These are phyloP conservation scores for Rhynchotus rufescens DNA, from an alignment of 2,797 vertebrate genomes.

Conservation along the genomic window DNA sequence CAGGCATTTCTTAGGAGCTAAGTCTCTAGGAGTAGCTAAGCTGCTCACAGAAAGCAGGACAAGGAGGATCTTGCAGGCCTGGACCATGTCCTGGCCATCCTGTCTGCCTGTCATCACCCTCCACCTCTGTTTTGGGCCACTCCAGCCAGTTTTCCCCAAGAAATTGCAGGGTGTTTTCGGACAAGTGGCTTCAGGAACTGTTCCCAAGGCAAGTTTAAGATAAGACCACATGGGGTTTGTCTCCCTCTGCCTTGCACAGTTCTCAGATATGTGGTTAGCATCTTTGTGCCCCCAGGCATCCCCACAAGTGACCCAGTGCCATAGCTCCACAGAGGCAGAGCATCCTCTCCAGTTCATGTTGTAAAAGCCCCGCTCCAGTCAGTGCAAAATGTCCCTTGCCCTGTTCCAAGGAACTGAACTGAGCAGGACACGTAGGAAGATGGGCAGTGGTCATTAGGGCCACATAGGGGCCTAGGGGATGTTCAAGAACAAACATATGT, in stretches of 20 bases:
- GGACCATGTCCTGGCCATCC: rapidly evolving
- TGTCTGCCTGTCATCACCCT: rapidly evolving
- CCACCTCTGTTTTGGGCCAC: rapidly evolving
- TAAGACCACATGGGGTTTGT: background rate
- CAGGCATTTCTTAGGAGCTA: background rate
- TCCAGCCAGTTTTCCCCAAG: background rate
- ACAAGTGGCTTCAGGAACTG: background rate
- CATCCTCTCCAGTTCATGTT: rapidly evolving
- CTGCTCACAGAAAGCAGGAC: background rate
- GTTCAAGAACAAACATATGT: no score
- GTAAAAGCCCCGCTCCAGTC: no score
- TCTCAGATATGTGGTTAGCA: background rate
- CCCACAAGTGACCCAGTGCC: background rate
- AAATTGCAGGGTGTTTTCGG: background rate
- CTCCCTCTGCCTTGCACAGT: background rate
- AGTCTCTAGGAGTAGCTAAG: background rate
- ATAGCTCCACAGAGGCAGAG: rapidly evolving
- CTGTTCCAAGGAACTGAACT: background rate
- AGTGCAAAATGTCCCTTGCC: rapidly evolving
- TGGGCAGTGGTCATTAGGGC: background rate
- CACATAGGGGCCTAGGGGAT: background rate
- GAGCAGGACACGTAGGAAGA: background rate
- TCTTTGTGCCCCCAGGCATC: background rate
- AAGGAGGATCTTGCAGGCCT: background rate
- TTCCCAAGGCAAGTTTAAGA: rapidly evolving